Conservation (phyloP, 2,888 invertebrate genomes). For the Caenorhabditis sp. region DNA sequence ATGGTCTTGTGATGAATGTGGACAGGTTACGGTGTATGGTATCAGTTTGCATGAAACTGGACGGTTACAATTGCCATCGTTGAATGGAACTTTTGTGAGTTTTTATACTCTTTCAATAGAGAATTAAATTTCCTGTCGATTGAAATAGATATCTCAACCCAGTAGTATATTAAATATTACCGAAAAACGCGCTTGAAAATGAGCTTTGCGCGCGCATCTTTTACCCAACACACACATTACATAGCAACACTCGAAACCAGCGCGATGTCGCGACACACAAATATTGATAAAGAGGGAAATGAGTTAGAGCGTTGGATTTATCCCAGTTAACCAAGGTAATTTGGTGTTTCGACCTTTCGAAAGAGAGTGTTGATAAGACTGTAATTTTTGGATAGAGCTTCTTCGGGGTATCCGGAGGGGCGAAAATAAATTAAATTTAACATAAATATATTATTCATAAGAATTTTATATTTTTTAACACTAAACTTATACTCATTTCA, state of each 20-base stretch:
- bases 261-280: background rate
- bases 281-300: background rate
- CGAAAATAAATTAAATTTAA: background rate
- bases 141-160: too few species aligned
- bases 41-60: constrained; percentile 42
- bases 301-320: background rate
- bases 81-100: constrained; percentile 39
- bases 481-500: too few species aligned
- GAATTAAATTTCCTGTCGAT: too few species aligned
- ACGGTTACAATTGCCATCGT: constrained; percentile 40
- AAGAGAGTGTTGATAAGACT: background rate
- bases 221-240: too few species aligned
- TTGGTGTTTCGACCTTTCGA: background rate
- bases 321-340: background rate
- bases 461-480: too few species aligned
- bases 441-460: too few species aligned
- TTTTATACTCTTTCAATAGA: too few species aligned
- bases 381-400: background rate
- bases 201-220: too few species aligned
- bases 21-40: constrained; percentile 40
- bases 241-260: background rate
- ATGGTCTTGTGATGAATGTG: constrained; percentile 46
- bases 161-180: too few species aligned
- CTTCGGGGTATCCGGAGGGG: background rate
- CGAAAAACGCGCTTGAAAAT: too few species aligned